Evolutionary conservation across 2,888 invertebrate species (phyloP).

Genomic region (Hedychridium roseum): DNA sequence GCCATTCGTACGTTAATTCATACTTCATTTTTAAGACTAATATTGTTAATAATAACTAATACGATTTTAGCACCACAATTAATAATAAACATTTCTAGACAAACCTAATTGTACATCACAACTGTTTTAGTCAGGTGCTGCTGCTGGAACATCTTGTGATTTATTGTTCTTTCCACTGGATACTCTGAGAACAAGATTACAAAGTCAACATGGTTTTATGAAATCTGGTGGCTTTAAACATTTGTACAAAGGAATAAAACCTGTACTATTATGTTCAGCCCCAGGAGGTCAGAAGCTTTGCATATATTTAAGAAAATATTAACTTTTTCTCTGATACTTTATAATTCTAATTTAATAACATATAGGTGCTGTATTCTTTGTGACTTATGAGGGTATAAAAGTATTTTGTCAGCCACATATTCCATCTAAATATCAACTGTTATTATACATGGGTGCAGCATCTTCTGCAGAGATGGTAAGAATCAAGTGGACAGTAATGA

Average conservation of each 20-base stretch:
- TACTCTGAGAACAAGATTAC: conserved; percentile 94
- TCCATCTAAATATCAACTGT: conserved; percentile 68
- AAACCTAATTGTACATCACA: too few relatives aligned
- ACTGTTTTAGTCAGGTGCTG: conserved; percentile 50
- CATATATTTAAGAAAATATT: conserved; percentile 11
- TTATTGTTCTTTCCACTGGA: conserved; percentile 91
- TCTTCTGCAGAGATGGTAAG: conserved; percentile 86
- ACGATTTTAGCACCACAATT: too few relatives aligned
- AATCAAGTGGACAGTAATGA: too few relatives aligned
- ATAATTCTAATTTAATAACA: conserved; percentile 41
- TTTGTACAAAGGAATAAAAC: conserved; percentile 82
- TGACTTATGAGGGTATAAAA: conserved; percentile 86
- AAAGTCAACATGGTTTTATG: conserved; percentile 87
- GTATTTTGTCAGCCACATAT: conserved; percentile 67
- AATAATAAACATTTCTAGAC: too few relatives aligned
- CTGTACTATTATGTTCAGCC: conserved; percentile 83
- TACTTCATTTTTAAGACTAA: neutral
- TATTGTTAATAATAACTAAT: neutral
- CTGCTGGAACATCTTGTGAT: conserved; percentile 90
- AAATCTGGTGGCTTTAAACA: conserved; percentile 88
- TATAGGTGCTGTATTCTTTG: conserved; percentile 86
- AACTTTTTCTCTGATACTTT: neutral
- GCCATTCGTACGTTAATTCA: neutral
- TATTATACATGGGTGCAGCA: conserved; percentile 86
- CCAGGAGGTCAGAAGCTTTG: conserved; percentile 71